Evolutionary conservation across 2,113 vertebrate genomes (phyloP).

Genomic region (Montifringilla adamsi): DNA sequence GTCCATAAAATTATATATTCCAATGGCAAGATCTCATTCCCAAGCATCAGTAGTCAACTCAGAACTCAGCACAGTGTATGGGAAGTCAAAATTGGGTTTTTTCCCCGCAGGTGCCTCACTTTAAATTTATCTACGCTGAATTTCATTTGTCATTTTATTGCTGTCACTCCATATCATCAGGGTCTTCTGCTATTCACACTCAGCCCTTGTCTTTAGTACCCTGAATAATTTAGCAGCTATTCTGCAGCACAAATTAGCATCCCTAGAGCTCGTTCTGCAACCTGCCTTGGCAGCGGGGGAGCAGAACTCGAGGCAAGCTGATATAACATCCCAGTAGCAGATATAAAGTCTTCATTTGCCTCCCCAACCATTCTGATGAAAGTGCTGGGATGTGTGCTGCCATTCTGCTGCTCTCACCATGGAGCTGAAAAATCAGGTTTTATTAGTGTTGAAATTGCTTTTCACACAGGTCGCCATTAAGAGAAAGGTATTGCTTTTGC

Average conservation of each 20-base stretch:
- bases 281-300: not conserved
- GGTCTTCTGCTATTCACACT: constrained; percentile 1
- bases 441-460: constrained; percentile 51
- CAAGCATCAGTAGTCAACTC: not conserved
- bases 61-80: not conserved
- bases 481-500: constrained; percentile 23
- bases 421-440: constrained; percentile 41
- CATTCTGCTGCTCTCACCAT: not conserved
- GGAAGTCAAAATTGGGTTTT: not conserved
- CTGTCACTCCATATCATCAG: not conserved
- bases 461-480: constrained; percentile 37
- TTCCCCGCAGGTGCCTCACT: not conserved
- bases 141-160: constrained; percentile 24
- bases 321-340: not conserved
- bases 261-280: constrained; percentile 6
- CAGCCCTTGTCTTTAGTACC: constrained; percentile 31
- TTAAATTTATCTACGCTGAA: constrained; percentile 1
- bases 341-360: constrained; percentile 51
- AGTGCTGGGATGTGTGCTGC: not conserved
- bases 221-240: constrained; percentile 45
- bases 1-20: not conserved
- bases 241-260: constrained; percentile 6
- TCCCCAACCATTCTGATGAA: constrained; percentile 1
- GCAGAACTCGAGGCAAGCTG: not conserved
- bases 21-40: not conserved